These are phyloP conservation scores for Drosophila bunnanda DNA, from an alignment of 2,888 invertebrate genomes.

Conservation along the genomic window DNA sequence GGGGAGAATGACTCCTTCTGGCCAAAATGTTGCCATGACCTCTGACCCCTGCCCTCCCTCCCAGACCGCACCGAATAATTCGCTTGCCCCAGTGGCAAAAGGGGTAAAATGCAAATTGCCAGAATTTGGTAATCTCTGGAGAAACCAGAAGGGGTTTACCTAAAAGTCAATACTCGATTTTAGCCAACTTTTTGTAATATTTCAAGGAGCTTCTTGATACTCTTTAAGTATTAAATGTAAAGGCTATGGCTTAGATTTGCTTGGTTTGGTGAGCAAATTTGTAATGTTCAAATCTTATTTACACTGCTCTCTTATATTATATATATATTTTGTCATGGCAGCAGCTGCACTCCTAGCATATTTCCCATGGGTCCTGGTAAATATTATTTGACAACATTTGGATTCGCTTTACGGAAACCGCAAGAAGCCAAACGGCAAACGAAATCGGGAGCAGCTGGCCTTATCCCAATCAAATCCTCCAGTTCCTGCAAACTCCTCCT, in stretches of 20 bases:
- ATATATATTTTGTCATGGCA: neutral
- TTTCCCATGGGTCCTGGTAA: conserved; percentile 49
- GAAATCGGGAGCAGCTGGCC: conserved; percentile 9
- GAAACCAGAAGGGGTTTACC: neutral
- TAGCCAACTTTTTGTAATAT: neutral
- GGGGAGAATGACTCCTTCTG: conserved; percentile 6
- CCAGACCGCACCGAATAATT: neutral
- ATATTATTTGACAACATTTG: conserved; percentile 72
- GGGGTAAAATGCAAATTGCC: conserved; percentile 28
- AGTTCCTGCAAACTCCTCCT: neutral
- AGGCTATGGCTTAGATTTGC: neutral
- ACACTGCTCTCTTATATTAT: neutral
- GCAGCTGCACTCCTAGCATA: conserved; percentile 11
- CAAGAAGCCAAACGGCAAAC: conserved; percentile 51
- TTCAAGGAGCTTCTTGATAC: neutral
- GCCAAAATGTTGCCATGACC: conserved; percentile 13
- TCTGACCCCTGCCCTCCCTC: conserved; percentile 2
- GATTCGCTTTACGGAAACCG: conserved; percentile 51
- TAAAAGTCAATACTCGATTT: neutral
- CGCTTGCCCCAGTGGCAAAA: conserved; percentile 7
- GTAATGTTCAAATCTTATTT: neutral
- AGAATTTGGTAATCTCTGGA: conserved; percentile 4
- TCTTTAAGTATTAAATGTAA: neutral
- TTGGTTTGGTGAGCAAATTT: neutral
- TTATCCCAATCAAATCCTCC: neutral